Percentiles rank a stretch among this genome's conserved stretches.
These are phyloP conservation scores for Rhineura floridana DNA, from an alignment of 2,113 vertebrate species.

Conservation along the genomic window DNA sequence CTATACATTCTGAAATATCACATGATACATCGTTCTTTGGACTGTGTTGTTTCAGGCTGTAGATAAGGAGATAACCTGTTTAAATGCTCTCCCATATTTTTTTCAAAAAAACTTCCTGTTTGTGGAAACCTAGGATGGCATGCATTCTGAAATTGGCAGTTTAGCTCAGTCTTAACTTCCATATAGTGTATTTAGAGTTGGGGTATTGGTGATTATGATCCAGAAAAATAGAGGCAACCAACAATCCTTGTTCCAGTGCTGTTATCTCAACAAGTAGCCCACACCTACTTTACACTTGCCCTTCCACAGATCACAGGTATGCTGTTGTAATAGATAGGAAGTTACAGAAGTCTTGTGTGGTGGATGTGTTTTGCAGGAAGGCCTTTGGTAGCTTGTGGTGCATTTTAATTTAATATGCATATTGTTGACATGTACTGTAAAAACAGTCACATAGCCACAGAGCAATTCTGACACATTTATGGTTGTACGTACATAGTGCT, in stretches of 20 bases:
- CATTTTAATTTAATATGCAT: background rate
- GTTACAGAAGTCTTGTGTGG: background rate
- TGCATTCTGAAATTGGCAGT: background rate
- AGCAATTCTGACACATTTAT: background rate
- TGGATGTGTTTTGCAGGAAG: background rate
- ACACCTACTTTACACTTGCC: background rate
- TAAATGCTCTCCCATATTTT: background rate
- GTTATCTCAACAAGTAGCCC: background rate
- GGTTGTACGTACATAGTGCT: background rate
- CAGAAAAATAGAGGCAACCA: background rate
- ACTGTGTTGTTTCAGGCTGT: background rate
- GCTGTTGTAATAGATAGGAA: background rate
- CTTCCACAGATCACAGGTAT: background rate
- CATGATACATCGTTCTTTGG: background rate
- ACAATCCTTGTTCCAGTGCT: background rate
- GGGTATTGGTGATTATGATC: background rate
- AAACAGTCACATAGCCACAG: background rate
- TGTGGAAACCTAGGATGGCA: background rate
- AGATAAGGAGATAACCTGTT: background rate
- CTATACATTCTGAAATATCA: background rate
- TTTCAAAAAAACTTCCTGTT: background rate
- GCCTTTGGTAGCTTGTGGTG: background rate
- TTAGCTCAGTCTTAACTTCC: background rate
- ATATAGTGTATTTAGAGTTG: background rate
- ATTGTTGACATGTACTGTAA: background rate